phyloP scores from a whole-genome alignment of 2,888 invertebrate genomes.

The Cylindroiulus punctatus region DNA sequence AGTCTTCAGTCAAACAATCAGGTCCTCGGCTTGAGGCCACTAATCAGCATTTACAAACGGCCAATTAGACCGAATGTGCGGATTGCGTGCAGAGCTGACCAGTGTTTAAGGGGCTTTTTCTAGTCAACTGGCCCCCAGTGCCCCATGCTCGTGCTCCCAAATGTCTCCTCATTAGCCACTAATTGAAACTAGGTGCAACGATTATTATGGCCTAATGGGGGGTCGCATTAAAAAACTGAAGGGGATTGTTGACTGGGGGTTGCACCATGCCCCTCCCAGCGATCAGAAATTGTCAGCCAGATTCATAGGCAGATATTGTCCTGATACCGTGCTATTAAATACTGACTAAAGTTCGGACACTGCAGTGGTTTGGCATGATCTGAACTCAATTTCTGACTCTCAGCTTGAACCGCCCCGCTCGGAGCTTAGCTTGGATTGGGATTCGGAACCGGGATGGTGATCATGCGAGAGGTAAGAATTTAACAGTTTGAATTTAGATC shows the following conservation, averaged over 20 bases:
- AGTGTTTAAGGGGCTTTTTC: background rate
- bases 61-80: background rate
- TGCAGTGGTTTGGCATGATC: background rate
- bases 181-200: conserved; percentile 10
- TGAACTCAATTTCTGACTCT: background rate
- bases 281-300: conserved; percentile 4
- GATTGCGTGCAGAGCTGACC: background rate
- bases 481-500: background rate
- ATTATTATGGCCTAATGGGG: background rate
- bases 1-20: background rate
- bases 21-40: background rate
- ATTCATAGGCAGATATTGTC: background rate
- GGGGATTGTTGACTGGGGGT: background rate
- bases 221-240: background rate
- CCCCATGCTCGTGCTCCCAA: background rate
- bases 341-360: background rate
- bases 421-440: background rate
- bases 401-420: background rate
- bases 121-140: background rate
- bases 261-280: background rate
- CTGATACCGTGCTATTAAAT: background rate
- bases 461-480: background rate
- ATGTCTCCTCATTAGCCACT: background rate
- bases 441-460: conserved; percentile 11
- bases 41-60: background rate